phyloP scores from a whole-genome alignment of 2,888 invertebrate species.

The Drosophila mettleri region DNA sequence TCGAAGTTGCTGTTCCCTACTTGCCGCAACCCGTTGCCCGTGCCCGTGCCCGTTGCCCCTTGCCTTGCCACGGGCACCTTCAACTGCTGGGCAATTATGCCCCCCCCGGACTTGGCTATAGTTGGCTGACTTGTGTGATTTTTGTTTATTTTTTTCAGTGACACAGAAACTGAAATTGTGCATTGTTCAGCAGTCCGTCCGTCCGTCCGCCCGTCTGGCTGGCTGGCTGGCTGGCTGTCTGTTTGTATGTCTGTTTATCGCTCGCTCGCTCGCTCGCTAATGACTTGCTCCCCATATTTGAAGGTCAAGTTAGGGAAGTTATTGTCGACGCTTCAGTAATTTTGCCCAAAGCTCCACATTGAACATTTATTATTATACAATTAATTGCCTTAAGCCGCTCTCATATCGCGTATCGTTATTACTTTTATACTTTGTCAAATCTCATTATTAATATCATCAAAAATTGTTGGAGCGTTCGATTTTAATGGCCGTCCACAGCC shows the following conservation, averaged over 20 bases:
- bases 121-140: conserved; percentile 83
- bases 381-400: conserved; percentile 75
- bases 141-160: conserved; percentile 76
- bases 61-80: conserved; percentile 41
- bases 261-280: conserved; percentile 43
- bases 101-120: conserved; percentile 70
- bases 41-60: too few relatives aligned
- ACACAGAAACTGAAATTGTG: conserved; percentile 84
- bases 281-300: conserved; percentile 72
- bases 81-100: conserved; percentile 56
- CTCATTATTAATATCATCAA: conserved; percentile 65
- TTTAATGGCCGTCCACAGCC: conserved; percentile 63
- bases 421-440: conserved; percentile 51
- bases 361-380: conserved; percentile 76
- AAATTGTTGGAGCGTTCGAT: conserved; percentile 81
- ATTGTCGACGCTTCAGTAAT: conserved; percentile 82
- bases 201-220: too few relatives aligned
- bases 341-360: conserved; percentile 76
- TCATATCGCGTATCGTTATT: conserved; percentile 46
- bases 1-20: conserved; percentile 1
- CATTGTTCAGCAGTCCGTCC: conserved; percentile 71
- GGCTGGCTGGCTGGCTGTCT: conserved; percentile 6
- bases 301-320: conserved; percentile 81
- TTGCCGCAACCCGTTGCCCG: background rate
- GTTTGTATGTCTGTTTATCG: conserved; percentile 25